Percentiles rank a stretch among this genome's conserved stretches.
phyloP scores from a whole-genome alignment of 2,113 vertebrate species.

The Alouatta palliata region DNA sequence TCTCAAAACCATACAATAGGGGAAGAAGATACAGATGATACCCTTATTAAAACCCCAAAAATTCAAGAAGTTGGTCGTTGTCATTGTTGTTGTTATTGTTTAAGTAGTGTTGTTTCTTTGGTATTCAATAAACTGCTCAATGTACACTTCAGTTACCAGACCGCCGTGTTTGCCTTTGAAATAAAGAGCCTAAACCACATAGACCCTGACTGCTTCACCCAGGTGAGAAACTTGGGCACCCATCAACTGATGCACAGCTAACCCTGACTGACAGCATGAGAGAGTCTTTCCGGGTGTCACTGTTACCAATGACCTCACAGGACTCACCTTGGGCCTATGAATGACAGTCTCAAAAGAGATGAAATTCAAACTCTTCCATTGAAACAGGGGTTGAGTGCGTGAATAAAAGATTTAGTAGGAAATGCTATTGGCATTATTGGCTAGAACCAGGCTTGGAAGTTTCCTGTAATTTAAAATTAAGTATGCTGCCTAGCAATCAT shows the following conservation, averaged over 20 bases:
- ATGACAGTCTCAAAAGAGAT: constrained; percentile 8
- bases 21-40: neutral
- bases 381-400: neutral
- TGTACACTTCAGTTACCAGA: neutral
- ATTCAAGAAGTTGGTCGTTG: neutral
- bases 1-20: neutral
- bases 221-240: neutral
- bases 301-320: neutral
- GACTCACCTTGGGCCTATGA: neutral
- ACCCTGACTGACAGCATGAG: neutral
- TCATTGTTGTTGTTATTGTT: neutral
- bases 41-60: neutral
- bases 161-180: neutral
- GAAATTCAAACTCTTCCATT: neutral
- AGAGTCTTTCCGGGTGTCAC: neutral
- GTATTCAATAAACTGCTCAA: neutral
- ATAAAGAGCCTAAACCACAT: neutral
- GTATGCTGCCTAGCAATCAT: neutral
- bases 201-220: neutral
- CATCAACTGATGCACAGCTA: accelerated
- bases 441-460: neutral
- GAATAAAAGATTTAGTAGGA: constrained; percentile 35
- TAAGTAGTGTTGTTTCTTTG: neutral
- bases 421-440: neutral
- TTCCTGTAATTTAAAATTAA: neutral